Conservation (phyloP, 2,113 vertebrate species). For the Chunga burmeisteri region DNA sequence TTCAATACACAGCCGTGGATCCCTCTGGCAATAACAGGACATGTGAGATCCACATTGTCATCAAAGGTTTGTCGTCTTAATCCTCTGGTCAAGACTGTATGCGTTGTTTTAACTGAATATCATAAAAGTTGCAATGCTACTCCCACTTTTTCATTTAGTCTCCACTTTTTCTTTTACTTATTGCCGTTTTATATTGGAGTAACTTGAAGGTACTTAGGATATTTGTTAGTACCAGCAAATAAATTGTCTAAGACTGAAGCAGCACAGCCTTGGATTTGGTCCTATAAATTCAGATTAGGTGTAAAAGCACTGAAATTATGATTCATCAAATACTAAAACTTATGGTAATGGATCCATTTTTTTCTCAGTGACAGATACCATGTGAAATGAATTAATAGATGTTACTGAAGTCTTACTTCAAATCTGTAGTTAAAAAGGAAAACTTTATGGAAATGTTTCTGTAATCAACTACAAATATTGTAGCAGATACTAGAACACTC, state of each 20-base stretch:
- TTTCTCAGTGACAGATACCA: neutral
- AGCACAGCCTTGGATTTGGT: neutral
- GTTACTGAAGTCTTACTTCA: neutral
- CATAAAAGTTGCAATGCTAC: neutral
- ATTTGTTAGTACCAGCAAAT: neutral
- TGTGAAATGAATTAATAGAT: neutral
- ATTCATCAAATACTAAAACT: neutral
- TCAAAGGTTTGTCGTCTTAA: conserved; percentile 81
- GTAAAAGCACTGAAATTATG: neutral
- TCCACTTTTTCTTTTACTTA: neutral
- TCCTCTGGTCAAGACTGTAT: neutral
- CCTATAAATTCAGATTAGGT: neutral
- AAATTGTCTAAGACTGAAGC: neutral
- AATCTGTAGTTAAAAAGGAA: neutral
- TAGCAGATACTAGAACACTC: neutral
- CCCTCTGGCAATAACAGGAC: conserved; percentile 90
- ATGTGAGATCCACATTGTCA: conserved; percentile 87
- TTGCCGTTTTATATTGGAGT: neutral
- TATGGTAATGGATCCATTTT: neutral
- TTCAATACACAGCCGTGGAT: conserved; percentile 87
- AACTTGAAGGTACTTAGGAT: neutral
- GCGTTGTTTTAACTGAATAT: neutral
- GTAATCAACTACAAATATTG: neutral
- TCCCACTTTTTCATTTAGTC: neutral
- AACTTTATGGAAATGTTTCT: neutral